Percentiles rank a stretch among this genome's conserved stretches.
phyloP scores from a whole-genome alignment of 2,797 vertebrate genomes.

The Streptopelia turtur region DNA sequence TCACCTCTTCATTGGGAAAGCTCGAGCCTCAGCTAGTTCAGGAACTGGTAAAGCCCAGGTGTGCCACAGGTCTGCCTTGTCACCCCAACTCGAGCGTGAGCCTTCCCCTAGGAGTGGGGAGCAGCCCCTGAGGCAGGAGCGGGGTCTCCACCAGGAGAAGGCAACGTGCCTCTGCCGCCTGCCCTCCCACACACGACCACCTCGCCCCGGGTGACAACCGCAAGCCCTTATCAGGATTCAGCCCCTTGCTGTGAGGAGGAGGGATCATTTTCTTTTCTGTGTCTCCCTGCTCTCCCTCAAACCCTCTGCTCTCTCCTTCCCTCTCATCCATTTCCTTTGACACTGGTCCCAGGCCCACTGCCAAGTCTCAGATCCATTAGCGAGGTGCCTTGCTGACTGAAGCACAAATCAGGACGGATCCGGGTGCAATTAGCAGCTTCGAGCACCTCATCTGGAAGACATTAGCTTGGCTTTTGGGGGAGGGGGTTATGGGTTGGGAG shows the following conservation, averaged over 20 bases:
- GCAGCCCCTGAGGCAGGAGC: neutral
- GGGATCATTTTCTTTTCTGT: constrained; percentile 21
- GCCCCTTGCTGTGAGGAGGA: constrained; percentile 23
- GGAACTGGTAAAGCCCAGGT: constrained; percentile 66
- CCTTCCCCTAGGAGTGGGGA: constrained; percentile 23
- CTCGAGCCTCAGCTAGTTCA: neutral
- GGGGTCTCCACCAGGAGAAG: constrained; percentile 41
- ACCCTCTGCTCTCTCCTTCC: constrained; percentile 54
- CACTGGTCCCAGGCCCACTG: constrained; percentile 77
- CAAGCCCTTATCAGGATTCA: constrained; percentile 31
- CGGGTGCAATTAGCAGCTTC: constrained; percentile 91
- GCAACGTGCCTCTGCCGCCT: neutral
- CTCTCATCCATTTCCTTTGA: constrained; percentile 81
- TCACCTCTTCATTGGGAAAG: constrained; percentile 47
- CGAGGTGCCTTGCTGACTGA: constrained; percentile 84
- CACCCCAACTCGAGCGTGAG: constrained; percentile 19
- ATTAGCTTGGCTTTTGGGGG: constrained; percentile 78
- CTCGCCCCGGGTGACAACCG: neutral
- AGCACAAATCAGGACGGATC: constrained; percentile 91
- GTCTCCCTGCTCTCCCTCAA: constrained; percentile 7
- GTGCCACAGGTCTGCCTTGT: constrained; percentile 41
- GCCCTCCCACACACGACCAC: neutral
- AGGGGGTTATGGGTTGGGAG: constrained; percentile 47
- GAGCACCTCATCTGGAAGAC: constrained; percentile 93
- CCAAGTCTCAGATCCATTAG: constrained; percentile 85